A percentile compares a stretch with the other conserved stretches of the same genome.
Evolutionary conservation across 2,113 vertebrate species (phyloP).

Genomic region (Smithornis capensis): DNA sequence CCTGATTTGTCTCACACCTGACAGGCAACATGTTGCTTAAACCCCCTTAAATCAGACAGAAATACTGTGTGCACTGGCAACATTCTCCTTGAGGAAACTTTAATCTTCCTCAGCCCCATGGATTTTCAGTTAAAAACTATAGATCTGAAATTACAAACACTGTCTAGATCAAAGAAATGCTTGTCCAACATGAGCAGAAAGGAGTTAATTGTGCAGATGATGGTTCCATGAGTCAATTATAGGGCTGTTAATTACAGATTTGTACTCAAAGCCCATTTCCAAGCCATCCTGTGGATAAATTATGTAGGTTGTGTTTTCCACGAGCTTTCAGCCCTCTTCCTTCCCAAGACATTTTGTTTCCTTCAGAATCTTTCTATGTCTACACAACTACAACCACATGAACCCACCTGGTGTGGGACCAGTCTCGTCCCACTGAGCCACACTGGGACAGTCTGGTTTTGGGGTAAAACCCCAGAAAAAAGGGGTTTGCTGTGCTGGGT

Average conservation of each 20-base stretch:
- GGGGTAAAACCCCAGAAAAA: neutral
- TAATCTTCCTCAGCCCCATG: neutral
- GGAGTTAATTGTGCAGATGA: neutral
- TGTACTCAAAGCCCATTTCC: neutral
- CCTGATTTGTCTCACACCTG: neutral
- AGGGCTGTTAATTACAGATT: neutral
- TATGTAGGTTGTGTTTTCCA: accelerated
- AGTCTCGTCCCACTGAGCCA: neutral
- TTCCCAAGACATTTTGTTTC: neutral
- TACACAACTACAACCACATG: too few species aligned
- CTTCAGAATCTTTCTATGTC: neutral
- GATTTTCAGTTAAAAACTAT: constrained; percentile 15
- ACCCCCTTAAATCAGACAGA: neutral
- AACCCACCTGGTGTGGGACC: neutral
- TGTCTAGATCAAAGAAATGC: neutral
- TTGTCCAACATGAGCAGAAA: neutral
- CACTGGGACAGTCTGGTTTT: accelerated
- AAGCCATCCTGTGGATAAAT: neutral
- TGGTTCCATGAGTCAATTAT: neutral
- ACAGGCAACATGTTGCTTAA: neutral
- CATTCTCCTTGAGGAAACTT: neutral
- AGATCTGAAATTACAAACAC: neutral
- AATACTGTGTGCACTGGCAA: neutral
- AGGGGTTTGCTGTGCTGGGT: neutral
- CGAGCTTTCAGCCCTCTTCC: neutral